These are phyloP conservation scores for Hololepta plana DNA, from an alignment of 2,888 invertebrate genomes.

Conservation along the genomic window DNA sequence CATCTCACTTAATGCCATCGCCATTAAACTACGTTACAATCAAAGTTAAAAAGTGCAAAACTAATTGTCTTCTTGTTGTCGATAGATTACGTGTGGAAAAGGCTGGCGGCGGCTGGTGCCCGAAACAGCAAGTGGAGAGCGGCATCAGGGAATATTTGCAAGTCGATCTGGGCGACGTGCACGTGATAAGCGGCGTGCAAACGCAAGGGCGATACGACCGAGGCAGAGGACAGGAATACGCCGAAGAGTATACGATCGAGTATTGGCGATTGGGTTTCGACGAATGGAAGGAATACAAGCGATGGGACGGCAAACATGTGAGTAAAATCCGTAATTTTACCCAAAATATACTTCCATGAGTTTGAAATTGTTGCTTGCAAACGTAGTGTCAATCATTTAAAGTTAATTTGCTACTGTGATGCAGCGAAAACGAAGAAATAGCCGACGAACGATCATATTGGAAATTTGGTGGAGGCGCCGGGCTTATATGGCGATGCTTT, in stretches of 20 bases:
- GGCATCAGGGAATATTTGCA: constrained; percentile 48
- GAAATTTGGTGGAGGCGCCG: no score
- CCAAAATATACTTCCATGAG: constrained; percentile 2
- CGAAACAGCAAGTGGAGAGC: constrained; percentile 42
- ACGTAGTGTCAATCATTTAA: no score
- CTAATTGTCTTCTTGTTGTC: constrained; percentile 10
- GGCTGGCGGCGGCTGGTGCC: constrained; percentile 66
- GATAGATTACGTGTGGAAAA: constrained; percentile 47
- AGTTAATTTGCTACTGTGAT: no score
- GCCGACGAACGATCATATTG: no score
- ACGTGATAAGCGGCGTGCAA: constrained; percentile 51
- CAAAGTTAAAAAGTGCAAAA: no score
- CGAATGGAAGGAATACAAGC: constrained; percentile 44
- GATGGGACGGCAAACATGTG: constrained; percentile 49
- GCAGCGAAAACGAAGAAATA: no score
- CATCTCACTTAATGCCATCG: no score
- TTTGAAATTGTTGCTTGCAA: no score
- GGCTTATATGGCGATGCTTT: no score
- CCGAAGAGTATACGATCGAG: constrained; percentile 50
- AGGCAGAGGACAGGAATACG: constrained; percentile 57
- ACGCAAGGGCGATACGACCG: constrained; percentile 63
- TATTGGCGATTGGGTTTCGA: constrained; percentile 40
- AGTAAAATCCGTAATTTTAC: constrained; percentile 9
- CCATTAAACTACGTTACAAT: no score
- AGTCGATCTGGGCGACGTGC: constrained; percentile 40